Evolutionary conservation across 2,113 vertebrate species (phyloP).

Genomic region (Tychaedon coryphoeus): DNA sequence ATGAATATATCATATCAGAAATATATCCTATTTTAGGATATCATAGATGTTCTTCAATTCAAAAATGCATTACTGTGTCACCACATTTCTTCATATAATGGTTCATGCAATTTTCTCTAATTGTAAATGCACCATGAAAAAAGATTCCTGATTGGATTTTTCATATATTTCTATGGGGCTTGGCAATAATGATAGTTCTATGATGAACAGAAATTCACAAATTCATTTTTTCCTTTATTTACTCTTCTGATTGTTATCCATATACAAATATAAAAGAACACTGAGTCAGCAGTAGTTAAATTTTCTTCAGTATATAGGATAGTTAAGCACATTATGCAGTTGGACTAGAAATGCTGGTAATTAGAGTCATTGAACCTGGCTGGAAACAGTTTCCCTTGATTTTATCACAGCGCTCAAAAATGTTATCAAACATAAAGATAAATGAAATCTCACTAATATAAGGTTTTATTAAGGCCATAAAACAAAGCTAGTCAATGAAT

Average conservation of each 20-base stretch:
- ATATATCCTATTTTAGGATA: not conserved
- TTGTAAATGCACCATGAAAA: not conserved
- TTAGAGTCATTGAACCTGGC: slow-evolving; percentile 1
- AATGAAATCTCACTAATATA: not conserved
- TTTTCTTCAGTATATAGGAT: not conserved
- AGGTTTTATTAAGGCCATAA: not conserved
- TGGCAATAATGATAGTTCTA: not conserved
- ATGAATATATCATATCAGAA: not conserved
- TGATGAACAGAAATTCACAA: not conserved
- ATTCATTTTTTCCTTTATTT: slow-evolving; percentile 22
- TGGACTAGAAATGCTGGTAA: slow-evolving; percentile 1
- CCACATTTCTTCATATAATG: not conserved
- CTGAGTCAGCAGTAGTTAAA: not conserved
- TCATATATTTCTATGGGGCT: not conserved
- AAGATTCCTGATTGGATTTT: slow-evolving; percentile 24
- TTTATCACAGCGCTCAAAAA: slow-evolving; percentile 5
- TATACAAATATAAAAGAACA: slow-evolving; percentile 6
- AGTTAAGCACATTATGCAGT: not conserved
- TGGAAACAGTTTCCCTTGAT: not conserved
- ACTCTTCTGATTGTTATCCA: not conserved
- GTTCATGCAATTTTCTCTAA: slow-evolving; percentile 33
- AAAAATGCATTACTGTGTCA: not conserved
- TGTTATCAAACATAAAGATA: slow-evolving; percentile 3
- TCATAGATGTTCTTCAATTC: not conserved
- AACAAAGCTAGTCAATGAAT: not conserved